These are phyloP conservation scores for Chromobotia macracanthus DNA, from an alignment of 2,797 vertebrate species.

Conservation along the genomic window DNA sequence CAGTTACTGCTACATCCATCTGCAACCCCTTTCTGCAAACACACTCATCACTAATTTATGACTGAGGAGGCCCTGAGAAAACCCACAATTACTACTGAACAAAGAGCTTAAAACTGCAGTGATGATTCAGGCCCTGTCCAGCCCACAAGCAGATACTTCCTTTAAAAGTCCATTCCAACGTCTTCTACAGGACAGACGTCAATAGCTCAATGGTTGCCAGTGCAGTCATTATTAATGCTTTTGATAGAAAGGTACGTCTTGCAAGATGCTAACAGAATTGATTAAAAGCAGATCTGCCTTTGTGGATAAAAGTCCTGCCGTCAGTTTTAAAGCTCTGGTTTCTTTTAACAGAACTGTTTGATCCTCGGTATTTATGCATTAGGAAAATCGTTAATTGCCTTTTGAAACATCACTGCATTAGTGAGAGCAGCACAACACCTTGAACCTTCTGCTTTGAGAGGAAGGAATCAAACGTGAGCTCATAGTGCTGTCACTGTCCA, in stretches of 20 bases:
- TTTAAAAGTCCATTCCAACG: conserved; percentile 47
- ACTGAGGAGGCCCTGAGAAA: conserved; percentile 41
- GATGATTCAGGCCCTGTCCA: conserved; percentile 36
- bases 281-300: conserved; percentile 25
- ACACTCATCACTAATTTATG: conserved; percentile 59
- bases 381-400: conserved; percentile 25
- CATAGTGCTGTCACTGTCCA: conserved; percentile 6
- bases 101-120: conserved; percentile 43
- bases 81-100: conserved; percentile 50
- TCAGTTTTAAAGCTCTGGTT: conserved; percentile 22
- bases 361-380: conserved; percentile 29
- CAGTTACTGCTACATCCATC: conserved; percentile 54
- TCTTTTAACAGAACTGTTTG: conserved; percentile 21
- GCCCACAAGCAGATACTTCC: conserved; percentile 35
- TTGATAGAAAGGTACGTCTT: conserved; percentile 17
- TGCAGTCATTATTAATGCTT: conserved; percentile 35
- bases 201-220: conserved; percentile 47
- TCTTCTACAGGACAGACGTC: conserved; percentile 50
- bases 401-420: conserved; percentile 24
- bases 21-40: conserved; percentile 55
- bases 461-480: conserved; percentile 30
- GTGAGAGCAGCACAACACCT: conserved; percentile 4
- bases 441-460: conserved; percentile 13
- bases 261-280: conserved; percentile 45
- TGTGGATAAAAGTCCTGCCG: too few species aligned